phyloP scores from a whole-genome alignment of 2,113 vertebrate genomes.

The Scalopus aquaticus region DNA sequence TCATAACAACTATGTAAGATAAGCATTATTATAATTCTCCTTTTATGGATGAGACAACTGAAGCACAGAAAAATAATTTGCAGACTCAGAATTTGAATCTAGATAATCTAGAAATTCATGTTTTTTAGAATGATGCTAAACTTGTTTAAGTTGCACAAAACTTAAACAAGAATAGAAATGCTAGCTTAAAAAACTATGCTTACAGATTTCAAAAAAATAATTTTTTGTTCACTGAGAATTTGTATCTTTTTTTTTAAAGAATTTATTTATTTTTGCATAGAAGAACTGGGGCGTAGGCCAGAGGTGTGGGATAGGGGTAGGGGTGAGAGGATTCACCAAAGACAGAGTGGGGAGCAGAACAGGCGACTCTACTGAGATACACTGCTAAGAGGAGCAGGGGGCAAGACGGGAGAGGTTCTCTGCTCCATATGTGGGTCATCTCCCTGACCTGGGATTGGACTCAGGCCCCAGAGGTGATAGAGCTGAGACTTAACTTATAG shows the following conservation, averaged over 20 bases:
- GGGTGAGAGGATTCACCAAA: too few species aligned
- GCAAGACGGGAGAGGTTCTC: too few species aligned
- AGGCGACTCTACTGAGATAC: too few species aligned
- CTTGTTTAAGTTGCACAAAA: not conserved
- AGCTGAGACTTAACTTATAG: too few species aligned
- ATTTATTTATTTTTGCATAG: too few species aligned
- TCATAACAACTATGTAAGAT: constrained; percentile 37
- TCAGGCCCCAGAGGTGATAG: too few species aligned
- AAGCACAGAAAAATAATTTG: not conserved
- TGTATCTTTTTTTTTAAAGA: not conserved
- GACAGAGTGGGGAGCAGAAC: too few species aligned
- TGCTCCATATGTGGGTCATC: too few species aligned
- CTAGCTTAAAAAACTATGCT: not conserved
- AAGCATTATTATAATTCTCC: constrained; percentile 32
- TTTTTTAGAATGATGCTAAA: not conserved
- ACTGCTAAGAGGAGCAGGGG: too few species aligned
- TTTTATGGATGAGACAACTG: constrained; percentile 16
- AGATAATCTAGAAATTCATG: not conserved
- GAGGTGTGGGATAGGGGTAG: too few species aligned
- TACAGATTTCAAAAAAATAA: not conserved
- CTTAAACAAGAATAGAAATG: not conserved
- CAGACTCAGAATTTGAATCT: not conserved
- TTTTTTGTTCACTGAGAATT: not conserved
- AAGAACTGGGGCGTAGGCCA: too few species aligned
- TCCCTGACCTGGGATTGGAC: too few species aligned